phyloP scores from a whole-genome alignment of 2,888 invertebrate species.

The Crossocerus cetratus region DNA sequence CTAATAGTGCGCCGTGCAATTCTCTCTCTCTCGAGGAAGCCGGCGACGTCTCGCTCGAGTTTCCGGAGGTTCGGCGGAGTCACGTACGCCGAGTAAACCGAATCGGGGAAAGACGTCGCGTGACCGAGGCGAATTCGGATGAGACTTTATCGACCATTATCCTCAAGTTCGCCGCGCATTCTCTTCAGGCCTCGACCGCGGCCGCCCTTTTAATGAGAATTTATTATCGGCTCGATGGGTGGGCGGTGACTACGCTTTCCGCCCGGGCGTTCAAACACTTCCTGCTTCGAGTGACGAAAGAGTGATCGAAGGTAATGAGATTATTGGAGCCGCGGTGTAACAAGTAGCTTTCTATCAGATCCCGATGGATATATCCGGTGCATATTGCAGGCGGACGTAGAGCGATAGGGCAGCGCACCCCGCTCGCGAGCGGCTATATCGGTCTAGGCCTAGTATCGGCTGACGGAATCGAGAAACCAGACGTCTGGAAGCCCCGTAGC shows the following conservation, averaged over 20 bases:
- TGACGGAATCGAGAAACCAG: constrained; percentile 45
- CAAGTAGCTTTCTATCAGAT: not conserved
- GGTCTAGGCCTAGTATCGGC: constrained; percentile 24
- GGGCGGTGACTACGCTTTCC: not conserved
- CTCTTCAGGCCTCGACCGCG: constrained; percentile 5
- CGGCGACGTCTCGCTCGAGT: no score
- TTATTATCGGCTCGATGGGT: not conserved
- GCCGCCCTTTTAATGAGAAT: constrained; percentile 6
- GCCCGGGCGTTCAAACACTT: not conserved
- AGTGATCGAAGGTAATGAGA: no score
- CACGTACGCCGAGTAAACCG: constrained; percentile 22
- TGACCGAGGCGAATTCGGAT: no score
- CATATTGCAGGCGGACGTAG: not conserved
- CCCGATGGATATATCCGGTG: not conserved
- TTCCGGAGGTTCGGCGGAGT: constrained; percentile 2
- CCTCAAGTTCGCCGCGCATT: not conserved
- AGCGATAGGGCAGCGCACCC: not conserved
- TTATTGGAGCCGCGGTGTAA: no score
- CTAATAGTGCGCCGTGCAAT: constrained; percentile 50
- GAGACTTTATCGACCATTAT: no score
- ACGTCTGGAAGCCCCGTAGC: constrained; percentile 54
- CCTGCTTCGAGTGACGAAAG: not conserved
- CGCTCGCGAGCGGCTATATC: not conserved
- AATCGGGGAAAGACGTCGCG: no score
- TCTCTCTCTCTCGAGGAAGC: no score